Conservation (phyloP, 1,140 invertebrate genomes). For the Goniozus legneri region DNA sequence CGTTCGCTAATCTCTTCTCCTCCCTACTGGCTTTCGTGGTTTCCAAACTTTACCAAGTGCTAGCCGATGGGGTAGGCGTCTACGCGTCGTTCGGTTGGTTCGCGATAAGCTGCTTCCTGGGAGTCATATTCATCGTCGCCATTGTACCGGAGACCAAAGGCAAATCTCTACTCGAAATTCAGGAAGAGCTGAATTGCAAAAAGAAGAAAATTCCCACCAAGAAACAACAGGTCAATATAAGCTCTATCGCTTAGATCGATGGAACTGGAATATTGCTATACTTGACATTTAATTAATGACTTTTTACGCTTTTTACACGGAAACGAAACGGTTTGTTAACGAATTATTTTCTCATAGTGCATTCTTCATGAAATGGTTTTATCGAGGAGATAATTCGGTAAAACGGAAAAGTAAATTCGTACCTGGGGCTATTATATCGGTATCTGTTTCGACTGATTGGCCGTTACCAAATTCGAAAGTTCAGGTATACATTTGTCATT, state of each 20-base stretch:
- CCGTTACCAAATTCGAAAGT: too few relatives aligned
- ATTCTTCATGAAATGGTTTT: too few relatives aligned
- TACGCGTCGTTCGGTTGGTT: conserved; percentile 60
- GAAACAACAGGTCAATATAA: conserved; percentile 10
- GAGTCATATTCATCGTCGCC: conserved; percentile 59
- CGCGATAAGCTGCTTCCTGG: conserved; percentile 53
- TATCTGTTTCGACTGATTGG: too few relatives aligned
- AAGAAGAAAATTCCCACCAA: conserved; percentile 7
- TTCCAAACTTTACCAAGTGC: conserved; percentile 57
- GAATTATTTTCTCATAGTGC: too few relatives aligned
- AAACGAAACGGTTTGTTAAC: too few relatives aligned
- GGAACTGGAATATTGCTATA: too few relatives aligned
- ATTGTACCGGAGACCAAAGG: conserved; percentile 73
- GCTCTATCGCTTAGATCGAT: conserved; percentile 17
- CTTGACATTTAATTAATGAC: too few relatives aligned
- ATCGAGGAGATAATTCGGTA: too few relatives aligned
- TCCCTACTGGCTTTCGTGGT: conserved; percentile 54
- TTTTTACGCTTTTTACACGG: too few relatives aligned
- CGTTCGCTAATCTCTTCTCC: conserved; percentile 44
- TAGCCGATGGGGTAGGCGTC: conserved; percentile 55
- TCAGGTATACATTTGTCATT: too few relatives aligned
- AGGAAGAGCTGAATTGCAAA: conserved; percentile 47
- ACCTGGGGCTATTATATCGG: too few relatives aligned
- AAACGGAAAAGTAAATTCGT: too few relatives aligned
- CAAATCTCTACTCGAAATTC: conserved; percentile 64